Conservation (phyloP, 1,140 invertebrate species). For the Diorhabda elongata region DNA sequence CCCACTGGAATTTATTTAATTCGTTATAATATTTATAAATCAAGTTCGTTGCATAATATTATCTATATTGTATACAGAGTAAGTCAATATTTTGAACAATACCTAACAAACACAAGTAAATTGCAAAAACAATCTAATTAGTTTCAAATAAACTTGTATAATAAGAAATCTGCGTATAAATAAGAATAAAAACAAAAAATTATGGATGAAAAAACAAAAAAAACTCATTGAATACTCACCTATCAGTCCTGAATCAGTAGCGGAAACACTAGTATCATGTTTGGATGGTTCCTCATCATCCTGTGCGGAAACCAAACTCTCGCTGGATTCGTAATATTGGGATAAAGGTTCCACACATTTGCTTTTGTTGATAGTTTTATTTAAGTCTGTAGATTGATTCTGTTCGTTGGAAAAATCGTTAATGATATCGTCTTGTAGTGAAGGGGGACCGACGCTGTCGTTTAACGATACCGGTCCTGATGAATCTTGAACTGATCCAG, state of each 20-base stretch:
- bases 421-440: slow-evolving; percentile 39
- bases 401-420: slow-evolving; percentile 33
- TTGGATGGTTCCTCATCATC: slow-evolving; percentile 40
- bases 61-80: too few species aligned
- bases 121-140: too few species aligned
- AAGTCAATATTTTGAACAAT: too few species aligned
- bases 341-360: slow-evolving; percentile 30
- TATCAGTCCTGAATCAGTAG: slow-evolving; percentile 43
- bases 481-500: slow-evolving; percentile 38
- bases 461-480: slow-evolving; percentile 42
- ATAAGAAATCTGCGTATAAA: too few species aligned
- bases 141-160: too few species aligned
- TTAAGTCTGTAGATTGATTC: slow-evolving; percentile 22
- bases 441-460: slow-evolving; percentile 42
- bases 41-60: too few species aligned
- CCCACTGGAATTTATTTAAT: too few species aligned
- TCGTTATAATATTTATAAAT: too few species aligned
- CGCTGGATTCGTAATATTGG: slow-evolving; percentile 41
- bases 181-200: too few species aligned
- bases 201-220: neutral
- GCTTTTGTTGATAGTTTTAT: slow-evolving; percentile 26
- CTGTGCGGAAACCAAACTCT: slow-evolving; percentile 41
- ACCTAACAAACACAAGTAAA: too few species aligned
- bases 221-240: slow-evolving; percentile 24
- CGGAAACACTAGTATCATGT: slow-evolving; percentile 39